Conservation (phyloP, 2,797 vertebrate genomes). For the Sebastes oblongus region DNA sequence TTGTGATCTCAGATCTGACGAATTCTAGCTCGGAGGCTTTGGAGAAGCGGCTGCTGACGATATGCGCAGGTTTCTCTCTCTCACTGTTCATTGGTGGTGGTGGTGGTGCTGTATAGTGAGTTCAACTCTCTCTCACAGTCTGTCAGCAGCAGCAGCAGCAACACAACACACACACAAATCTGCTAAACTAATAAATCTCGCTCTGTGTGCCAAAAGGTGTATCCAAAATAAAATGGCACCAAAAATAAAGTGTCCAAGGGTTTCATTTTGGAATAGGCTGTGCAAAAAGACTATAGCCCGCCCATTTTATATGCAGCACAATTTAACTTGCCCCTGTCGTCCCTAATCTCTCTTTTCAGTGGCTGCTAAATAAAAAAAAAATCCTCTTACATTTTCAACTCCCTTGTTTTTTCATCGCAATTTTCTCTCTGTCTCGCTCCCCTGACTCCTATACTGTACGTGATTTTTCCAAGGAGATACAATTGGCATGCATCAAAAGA, state of each 20-base stretch:
- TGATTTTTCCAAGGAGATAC: slow-evolving; percentile 60
- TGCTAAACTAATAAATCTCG: slow-evolving; percentile 71
- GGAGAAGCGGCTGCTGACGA: slow-evolving; percentile 82
- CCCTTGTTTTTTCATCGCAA: slow-evolving; percentile 45
- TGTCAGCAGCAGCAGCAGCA: slow-evolving; percentile 69
- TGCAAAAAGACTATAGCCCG: slow-evolving; percentile 88
- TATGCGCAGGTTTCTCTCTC: slow-evolving; percentile 85
- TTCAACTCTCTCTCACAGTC: slow-evolving; percentile 82
- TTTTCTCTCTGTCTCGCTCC: slow-evolving; percentile 34
- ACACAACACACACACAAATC: slow-evolving; percentile 32
- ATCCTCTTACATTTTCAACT: slow-evolving; percentile 86
- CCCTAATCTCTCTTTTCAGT: slow-evolving; percentile 87
- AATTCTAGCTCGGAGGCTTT: slow-evolving; percentile 81
- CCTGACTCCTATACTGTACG: slow-evolving; percentile 50
- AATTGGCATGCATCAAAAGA: slow-evolving; percentile 57
- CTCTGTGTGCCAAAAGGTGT: slow-evolving; percentile 61
- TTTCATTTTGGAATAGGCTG: slow-evolving; percentile 91
- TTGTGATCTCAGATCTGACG: slow-evolving; percentile 83
- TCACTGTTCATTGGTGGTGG: slow-evolving; percentile 84
- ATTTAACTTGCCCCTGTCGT: slow-evolving; percentile 92
- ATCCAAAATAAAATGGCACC: slow-evolving; percentile 81
- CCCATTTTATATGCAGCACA: slow-evolving; percentile 94
- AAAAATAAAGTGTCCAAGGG: slow-evolving; percentile 82
- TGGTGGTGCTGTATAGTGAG: slow-evolving; percentile 81
- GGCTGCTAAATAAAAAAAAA: slow-evolving; percentile 84